Evolutionary conservation across 2,888 invertebrate genomes (phyloP), one percentile per base, ranked within the genome.

Genomic region (Drosophila mimetica): DNA sequence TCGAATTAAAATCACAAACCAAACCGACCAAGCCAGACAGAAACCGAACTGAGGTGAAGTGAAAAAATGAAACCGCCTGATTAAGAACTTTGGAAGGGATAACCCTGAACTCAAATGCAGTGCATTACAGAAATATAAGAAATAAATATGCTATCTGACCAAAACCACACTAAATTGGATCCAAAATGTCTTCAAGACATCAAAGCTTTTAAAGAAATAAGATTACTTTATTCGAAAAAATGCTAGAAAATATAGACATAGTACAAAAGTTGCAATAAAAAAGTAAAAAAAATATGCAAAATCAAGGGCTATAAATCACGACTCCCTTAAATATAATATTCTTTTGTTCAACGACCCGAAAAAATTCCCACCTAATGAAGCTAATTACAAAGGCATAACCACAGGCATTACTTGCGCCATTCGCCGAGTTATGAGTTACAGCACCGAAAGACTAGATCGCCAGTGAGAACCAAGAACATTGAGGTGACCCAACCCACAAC

Each of bases 401-500:
- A 46, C 42, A 32, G 28, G 16, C 18, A 48, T 28, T 32, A 22
- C 20, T 4, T 28, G 11, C 42, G 18, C 28, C 57, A 42, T 41
- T 54, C 54, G 28, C 39, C 39, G 9, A 28, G 5, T 16, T 22
- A 34, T 41, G 39, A 61, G 37, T 46, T 30, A 2, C 46, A 18
- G 46, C 30, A 22, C 16, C 11, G 14, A 34, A 28, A 50, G 4
- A 13, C 28, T 5, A 36, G 18, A 64, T 9, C 28, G 14, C 32
- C 22, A 30, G 37, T 30, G 61, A 61, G 30, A 39, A 55, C 2
- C 18, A 7, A 50, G 34, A 67, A 50, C 57, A 25, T 18, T 39
- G 41, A 34, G 41, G 55, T 63, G 67, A 74, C 58, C 51, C 67
- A 73, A 53, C 73, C 46, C 44, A 13, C 36, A 42, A 54, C 30